phyloP scores from a whole-genome alignment of 2,113 vertebrate genomes.

The Puntigrus tetrazona region DNA sequence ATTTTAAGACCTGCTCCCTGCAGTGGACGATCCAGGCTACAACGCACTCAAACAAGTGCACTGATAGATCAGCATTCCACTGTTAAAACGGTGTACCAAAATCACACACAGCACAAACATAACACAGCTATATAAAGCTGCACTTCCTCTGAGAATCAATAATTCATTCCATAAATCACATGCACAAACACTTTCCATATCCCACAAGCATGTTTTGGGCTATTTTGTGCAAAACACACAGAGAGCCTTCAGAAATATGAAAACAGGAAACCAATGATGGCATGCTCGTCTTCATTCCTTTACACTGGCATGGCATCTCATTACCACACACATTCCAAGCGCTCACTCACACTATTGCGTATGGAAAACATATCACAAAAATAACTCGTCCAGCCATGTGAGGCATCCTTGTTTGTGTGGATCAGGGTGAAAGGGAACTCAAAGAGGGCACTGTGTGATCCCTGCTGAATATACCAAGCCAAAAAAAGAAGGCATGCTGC shows the following conservation, averaged over 20 bases:
- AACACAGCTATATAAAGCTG: slow-evolving; percentile 10
- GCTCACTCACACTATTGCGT: slow-evolving; percentile 57
- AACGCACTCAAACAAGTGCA: neutral
- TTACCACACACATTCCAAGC: slow-evolving; percentile 36
- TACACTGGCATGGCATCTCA: slow-evolving; percentile 51
- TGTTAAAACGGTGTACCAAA: neutral
- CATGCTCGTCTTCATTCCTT: slow-evolving; percentile 48
- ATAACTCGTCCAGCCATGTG: slow-evolving; percentile 47
- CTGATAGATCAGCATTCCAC: neutral
- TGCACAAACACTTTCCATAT: slow-evolving; percentile 2
- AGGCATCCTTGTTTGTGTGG: slow-evolving; percentile 49
- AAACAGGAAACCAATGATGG: slow-evolving; percentile 49
- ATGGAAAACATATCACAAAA: slow-evolving; percentile 65
- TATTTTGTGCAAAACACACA: slow-evolving; percentile 25
- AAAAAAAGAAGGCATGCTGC: slow-evolving; percentile 28
- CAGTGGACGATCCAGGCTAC: neutral
- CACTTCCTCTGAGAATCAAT: slow-evolving; percentile 16
- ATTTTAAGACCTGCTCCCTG: neutral
- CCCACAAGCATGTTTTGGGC: slow-evolving; percentile 11
- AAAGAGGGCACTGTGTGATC: slow-evolving; percentile 30
- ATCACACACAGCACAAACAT: neutral
- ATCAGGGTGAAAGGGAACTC: neutral
- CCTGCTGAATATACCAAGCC: slow-evolving; percentile 12
- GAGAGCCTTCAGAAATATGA: slow-evolving; percentile 26
- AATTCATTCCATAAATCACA: slow-evolving; percentile 9